phyloP scores from a whole-genome alignment of 2,888 invertebrate species.

The Agrilus mali region DNA sequence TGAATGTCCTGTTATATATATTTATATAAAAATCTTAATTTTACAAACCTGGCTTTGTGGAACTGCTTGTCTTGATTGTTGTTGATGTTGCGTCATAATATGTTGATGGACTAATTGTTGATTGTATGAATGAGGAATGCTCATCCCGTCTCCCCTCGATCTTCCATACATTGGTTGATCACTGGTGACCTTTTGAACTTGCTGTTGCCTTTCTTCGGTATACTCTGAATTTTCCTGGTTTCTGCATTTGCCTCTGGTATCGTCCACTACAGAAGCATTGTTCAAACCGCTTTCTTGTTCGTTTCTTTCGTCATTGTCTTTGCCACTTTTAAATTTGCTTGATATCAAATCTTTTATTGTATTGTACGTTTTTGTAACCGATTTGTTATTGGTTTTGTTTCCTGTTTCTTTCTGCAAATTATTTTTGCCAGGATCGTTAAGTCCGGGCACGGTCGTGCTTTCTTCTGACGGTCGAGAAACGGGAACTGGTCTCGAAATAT shows the following conservation, averaged over 20 bases:
- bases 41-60: slow-evolving; percentile 9
- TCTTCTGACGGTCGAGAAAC: slow-evolving; percentile 23
- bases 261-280: slow-evolving; percentile 42
- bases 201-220: slow-evolving; percentile 31
- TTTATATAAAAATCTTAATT: too few relatives aligned
- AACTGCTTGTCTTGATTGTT: slow-evolving; percentile 21
- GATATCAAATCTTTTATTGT: slow-evolving; percentile 76
- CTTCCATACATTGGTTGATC: slow-evolving; percentile 51
- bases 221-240: slow-evolving; percentile 24
- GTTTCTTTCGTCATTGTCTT: slow-evolving; percentile 44
- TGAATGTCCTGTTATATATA: too few relatives aligned
- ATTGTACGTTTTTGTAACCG: slow-evolving; percentile 68
- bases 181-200: slow-evolving; percentile 18
- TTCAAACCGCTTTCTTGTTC: slow-evolving; percentile 45
- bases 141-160: slow-evolving; percentile 38
- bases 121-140: slow-evolving; percentile 27
- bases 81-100: slow-evolving; percentile 30
- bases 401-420: slow-evolving; percentile 40
- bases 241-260: slow-evolving; percentile 37
- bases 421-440: slow-evolving; percentile 48
- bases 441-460: slow-evolving; percentile 40
- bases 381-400: slow-evolving; percentile 42
- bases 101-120: slow-evolving; percentile 38
- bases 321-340: slow-evolving; percentile 58
- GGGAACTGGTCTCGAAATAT: slow-evolving; percentile 8